phyloP scores from a whole-genome alignment of 2,888 invertebrate genomes.

The Agrilus mali region DNA sequence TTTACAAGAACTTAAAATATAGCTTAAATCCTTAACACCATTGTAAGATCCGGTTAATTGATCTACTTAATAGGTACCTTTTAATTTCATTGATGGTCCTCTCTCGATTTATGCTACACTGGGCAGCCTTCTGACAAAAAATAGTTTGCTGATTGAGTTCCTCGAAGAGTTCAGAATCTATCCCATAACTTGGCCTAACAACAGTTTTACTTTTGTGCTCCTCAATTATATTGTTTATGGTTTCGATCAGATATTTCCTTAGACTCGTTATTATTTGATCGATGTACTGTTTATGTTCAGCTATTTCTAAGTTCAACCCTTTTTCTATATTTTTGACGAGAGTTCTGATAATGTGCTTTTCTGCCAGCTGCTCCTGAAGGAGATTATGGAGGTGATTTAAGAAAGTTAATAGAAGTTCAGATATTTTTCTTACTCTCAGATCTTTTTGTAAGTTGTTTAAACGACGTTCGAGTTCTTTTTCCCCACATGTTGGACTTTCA shows the following conservation, averaged over 20 bases:
- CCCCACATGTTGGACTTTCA: conserved; percentile 40
- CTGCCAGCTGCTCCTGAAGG: conserved; percentile 52
- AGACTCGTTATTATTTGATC: conserved; percentile 50
- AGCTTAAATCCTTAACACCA: no score
- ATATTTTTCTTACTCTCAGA: conserved; percentile 42
- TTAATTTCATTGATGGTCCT: conserved; percentile 54
- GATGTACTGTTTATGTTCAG: conserved; percentile 52
- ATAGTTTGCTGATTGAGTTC: conserved; percentile 60
- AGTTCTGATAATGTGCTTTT: conserved; percentile 57
- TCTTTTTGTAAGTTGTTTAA: conserved; percentile 59
- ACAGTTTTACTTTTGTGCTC: conserved; percentile 47
- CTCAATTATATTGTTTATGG: conserved; percentile 56
- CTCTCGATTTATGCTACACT: conserved; percentile 57
- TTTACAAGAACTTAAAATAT: no score
- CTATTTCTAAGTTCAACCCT: conserved; percentile 37
- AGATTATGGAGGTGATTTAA: conserved; percentile 3
- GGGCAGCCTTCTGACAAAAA: conserved; percentile 57
- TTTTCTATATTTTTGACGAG: conserved; percentile 40
- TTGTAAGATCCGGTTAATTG: no score
- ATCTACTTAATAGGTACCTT: no score
- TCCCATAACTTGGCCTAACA: conserved; percentile 47
- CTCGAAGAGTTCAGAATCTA: conserved; percentile 48
- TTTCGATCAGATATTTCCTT: conserved; percentile 51
- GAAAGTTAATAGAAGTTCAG: neutral
- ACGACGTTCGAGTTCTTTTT: conserved; percentile 54